phyloP scores from a whole-genome alignment of 2,888 invertebrate genomes.

The Drosophila hamatofila region DNA sequence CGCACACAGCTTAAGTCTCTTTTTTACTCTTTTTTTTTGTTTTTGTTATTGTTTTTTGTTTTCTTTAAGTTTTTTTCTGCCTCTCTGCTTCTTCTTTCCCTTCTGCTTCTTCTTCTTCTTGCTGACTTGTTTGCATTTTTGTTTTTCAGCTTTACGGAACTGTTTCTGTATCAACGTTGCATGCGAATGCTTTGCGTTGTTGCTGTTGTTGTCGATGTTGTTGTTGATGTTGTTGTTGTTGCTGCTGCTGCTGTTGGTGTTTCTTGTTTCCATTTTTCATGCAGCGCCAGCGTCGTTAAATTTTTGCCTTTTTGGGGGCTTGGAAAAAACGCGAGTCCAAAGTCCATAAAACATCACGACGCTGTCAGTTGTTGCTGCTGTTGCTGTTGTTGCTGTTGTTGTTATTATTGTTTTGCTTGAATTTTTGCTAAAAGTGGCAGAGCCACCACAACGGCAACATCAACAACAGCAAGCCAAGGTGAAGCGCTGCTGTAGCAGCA shows the following conservation, averaged over 20 bases:
- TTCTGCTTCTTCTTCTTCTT: slow-evolving; percentile 17
- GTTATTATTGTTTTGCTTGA: slow-evolving; percentile 61
- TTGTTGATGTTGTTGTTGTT: slow-evolving; percentile 34
- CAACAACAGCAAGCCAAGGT: slow-evolving; percentile 68
- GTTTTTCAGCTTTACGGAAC: slow-evolving; percentile 72
- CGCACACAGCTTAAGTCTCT: slow-evolving; percentile 42
- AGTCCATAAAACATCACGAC: slow-evolving; percentile 79
- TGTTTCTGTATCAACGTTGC: slow-evolving; percentile 74
- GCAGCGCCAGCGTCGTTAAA: slow-evolving; percentile 70
- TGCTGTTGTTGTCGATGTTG: slow-evolving; percentile 36
- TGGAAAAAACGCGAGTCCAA: slow-evolving; percentile 72
- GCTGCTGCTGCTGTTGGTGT: slow-evolving; percentile 46
- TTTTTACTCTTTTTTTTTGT: slow-evolving; percentile 1
- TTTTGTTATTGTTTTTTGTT: slow-evolving; percentile 41
- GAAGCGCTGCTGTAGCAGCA: slow-evolving; percentile 44
- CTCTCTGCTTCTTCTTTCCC: slow-evolving; percentile 23
- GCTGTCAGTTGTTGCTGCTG: slow-evolving; percentile 58
- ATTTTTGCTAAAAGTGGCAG: slow-evolving; percentile 74
- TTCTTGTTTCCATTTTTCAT: slow-evolving; percentile 79
- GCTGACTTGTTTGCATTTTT: slow-evolving; percentile 67
- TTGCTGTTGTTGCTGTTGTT: slow-evolving; percentile 22
- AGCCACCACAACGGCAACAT: slow-evolving; percentile 53
- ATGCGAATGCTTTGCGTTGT: slow-evolving; percentile 60
- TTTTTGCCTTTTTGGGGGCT: slow-evolving; percentile 77
- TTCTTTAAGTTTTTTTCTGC: slow-evolving; percentile 48